Evolutionary conservation across 2,113 vertebrate genomes (phyloP), one percentile per base, ranked within the genome.

Genomic region (Andinoacara biseriatus): DNA sequence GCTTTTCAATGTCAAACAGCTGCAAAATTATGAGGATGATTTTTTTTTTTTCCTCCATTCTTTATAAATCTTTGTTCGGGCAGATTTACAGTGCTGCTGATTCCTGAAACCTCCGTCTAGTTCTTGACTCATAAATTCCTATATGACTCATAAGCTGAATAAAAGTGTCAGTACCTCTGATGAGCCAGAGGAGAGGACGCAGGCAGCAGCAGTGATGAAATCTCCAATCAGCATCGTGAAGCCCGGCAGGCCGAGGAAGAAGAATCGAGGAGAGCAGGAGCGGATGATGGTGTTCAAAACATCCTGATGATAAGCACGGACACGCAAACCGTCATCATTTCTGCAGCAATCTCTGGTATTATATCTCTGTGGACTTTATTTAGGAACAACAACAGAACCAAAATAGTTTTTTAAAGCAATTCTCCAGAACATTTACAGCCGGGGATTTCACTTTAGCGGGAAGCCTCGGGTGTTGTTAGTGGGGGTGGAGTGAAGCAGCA

Each of bases 151-250:
- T 10, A 56, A 26, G 49, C 31, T 46, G 7, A 35, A 46, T 49
- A 65, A n/a, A 15, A 3, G 65, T 74, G 18, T 43, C 33, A 22
- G 95, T 97, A 98, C 97, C 96, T 96, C 97, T n/a, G 92, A 90
- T 58, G 87, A 91, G 90, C 96, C 96, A 0, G 94, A 77, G 85
- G 94, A 95, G 81, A 99, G 97, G 62, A 99, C 95, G 20, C 95
- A 95, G 63, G 97, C 95, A 0, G 97, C 95, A 0, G 97, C 98
- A 0, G 94, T 93, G 61, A 99, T 96, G 93, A 99, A 99, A 94
- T 99, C 98, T 83, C 97, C 95, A 3, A 99, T 87, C 77, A 99
- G 95, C 96, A 99, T 96, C 0, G 97, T 98, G 92, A 99, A 99
- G 74, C 98, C 98, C 3, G 98, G 98, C 76, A 99, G 95, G 46